These are phyloP conservation scores for Thereva nobilitata DNA, from an alignment of 2,888 invertebrate genomes.

Conservation along the genomic window DNA sequence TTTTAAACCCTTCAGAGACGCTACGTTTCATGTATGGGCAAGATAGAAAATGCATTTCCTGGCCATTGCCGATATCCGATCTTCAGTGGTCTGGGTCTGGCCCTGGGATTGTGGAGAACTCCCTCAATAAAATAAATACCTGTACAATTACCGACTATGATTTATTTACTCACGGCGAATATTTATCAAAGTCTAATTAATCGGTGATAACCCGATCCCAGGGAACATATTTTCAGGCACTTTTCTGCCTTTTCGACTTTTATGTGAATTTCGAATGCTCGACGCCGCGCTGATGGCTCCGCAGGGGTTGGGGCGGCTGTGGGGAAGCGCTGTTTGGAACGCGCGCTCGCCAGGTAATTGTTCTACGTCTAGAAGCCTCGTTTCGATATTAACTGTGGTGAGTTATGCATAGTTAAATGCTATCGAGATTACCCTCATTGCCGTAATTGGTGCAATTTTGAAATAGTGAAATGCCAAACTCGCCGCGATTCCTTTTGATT, in stretches of 20 bases:
- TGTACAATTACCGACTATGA: conserved; percentile 48
- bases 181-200: conserved; percentile 60
- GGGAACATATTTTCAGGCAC: conserved; percentile 38
- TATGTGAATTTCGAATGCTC: conserved; percentile 22
- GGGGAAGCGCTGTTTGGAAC: neutral
- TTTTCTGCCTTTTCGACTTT: conserved; percentile 35
- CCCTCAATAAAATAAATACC: conserved; percentile 49
- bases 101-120: conserved; percentile 31
- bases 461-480: no score
- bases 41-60: conserved; percentile 29
- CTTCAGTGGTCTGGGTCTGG: conserved; percentile 17
- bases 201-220: conserved; percentile 58
- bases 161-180: conserved; percentile 60
- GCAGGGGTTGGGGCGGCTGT: neutral
- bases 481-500: no score
- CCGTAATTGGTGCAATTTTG: conserved; percentile 1
- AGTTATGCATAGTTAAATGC: conserved; percentile 32
- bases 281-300: conserved; percentile 5
- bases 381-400: conserved; percentile 30
- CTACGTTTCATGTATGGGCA: conserved; percentile 27
- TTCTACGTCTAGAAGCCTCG: conserved; percentile 27
- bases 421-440: conserved; percentile 13
- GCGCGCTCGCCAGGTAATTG: conserved; percentile 8
- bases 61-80: conserved; percentile 25
- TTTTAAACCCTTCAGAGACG: conserved; percentile 30